phyloP scores from a whole-genome alignment of 2,113 vertebrate genomes.

The Tyrannus savana region DNA sequence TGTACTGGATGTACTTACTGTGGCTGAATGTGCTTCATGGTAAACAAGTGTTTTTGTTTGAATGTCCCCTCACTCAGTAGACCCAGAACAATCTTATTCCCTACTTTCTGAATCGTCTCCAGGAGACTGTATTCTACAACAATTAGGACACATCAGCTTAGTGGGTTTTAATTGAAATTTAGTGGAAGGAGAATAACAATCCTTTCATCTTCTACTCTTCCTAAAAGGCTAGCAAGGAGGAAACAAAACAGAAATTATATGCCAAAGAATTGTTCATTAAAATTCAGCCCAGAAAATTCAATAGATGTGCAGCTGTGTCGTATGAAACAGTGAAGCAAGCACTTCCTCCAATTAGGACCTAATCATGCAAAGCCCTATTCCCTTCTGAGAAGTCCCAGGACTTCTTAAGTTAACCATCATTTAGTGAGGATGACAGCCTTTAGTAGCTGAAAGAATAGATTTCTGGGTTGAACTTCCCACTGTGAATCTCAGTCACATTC shows the following conservation, averaged over 20 bases:
- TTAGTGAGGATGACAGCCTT: neutral
- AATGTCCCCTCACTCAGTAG: neutral
- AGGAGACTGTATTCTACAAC: neutral
- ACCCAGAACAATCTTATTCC: neutral
- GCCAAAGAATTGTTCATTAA: neutral
- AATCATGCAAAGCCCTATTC: neutral
- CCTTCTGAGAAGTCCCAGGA: neutral
- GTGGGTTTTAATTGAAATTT: neutral
- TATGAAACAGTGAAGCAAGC: neutral
- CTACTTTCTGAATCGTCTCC: neutral
- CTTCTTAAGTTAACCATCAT: neutral
- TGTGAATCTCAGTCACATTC: neutral
- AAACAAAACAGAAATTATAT: neutral
- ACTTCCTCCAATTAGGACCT: conserved; percentile 22
- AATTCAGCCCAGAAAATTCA: neutral
- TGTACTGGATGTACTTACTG: neutral
- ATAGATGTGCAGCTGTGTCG: conserved; percentile 1
- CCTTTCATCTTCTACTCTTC: neutral
- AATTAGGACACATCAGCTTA: neutral
- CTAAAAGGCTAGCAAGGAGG: neutral
- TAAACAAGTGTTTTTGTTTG: neutral
- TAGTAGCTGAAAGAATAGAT: neutral
- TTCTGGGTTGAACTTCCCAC: neutral
- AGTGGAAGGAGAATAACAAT: neutral
- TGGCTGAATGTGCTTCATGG: neutral